Conservation (phyloP, 35 echinoderm and acorn worm genomes). For the Eucidaris tribuloides region DNA sequence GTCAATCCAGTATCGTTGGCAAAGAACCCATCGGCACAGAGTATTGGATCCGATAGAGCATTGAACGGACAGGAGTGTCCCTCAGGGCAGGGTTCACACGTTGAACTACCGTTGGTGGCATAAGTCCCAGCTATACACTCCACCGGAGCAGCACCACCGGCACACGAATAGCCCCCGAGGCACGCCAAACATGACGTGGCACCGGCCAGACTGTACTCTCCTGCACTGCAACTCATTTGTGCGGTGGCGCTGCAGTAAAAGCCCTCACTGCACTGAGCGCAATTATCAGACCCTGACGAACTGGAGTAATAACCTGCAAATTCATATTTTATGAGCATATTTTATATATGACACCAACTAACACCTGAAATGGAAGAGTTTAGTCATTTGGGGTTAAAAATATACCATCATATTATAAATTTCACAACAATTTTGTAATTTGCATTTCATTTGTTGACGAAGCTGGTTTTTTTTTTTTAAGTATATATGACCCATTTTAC, state of each 20-base stretch:
- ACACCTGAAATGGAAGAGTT: too few species aligned
- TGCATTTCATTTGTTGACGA: too few species aligned
- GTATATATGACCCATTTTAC: too few species aligned
- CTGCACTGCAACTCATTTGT: slow-evolving; percentile 43
- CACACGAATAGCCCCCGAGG: slow-evolving; percentile 75
- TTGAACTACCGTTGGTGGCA: slow-evolving; percentile 72
- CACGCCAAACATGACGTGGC: slow-evolving; percentile 53
- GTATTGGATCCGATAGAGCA: slow-evolving; percentile 29
- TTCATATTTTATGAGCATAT: too few species aligned
- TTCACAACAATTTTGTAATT: too few species aligned
- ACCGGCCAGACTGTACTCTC: slow-evolving; percentile 68
- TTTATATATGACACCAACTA: too few species aligned
- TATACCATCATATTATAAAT: too few species aligned
- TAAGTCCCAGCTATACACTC: slow-evolving; percentile 55
- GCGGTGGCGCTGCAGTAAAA: slow-evolving; percentile 55
- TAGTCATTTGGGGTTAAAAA: too few species aligned
- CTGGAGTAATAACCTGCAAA: slow-evolving; percentile 55
- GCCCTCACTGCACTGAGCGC: slow-evolving; percentile 50
- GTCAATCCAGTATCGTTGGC: slow-evolving; percentile 14
- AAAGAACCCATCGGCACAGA: slow-evolving; percentile 55
- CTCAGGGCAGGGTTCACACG: slow-evolving; percentile 57
- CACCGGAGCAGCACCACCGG: background rate
- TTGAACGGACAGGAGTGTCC: slow-evolving; percentile 76
- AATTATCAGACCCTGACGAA: slow-evolving; percentile 29
- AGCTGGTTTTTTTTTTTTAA: too few species aligned